Percentiles rank a stretch among this genome's conserved stretches.
These are phyloP conservation scores for Cryptoblepharus egeriae DNA, from an alignment of 2,797 vertebrate species.

Conservation along the genomic window DNA sequence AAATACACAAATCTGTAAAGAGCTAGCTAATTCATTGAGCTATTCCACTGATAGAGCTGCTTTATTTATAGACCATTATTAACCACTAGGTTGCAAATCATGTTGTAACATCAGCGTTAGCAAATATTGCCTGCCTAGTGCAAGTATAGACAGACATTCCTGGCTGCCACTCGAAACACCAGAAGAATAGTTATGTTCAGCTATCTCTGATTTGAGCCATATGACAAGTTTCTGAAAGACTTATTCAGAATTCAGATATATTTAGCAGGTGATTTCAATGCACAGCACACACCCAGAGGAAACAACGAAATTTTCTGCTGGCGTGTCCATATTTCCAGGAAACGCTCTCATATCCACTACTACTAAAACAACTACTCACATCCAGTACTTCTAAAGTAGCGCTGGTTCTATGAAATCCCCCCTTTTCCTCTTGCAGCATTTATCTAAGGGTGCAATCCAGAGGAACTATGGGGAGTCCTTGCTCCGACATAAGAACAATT, in stretches of 20 bases:
- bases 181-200: slow-evolving; percentile 35
- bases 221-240: slow-evolving; percentile 30
- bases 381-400: slow-evolving; percentile 6
- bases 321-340: neutral
- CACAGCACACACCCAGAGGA: slow-evolving; percentile 17
- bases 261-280: slow-evolving; percentile 36
- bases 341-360: slow-evolving; percentile 26
- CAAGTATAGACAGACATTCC: slow-evolving; percentile 33
- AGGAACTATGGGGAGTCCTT: no score
- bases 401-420: slow-evolving; percentile 15
- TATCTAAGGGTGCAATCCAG: no score
- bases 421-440: slow-evolving; percentile 16
- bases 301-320: slow-evolving; percentile 29
- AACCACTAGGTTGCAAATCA: slow-evolving; percentile 44
- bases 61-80: slow-evolving; percentile 44
- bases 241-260: slow-evolving; percentile 41
- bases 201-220: slow-evolving; percentile 45
- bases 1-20: neutral
- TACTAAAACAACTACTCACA: no score
- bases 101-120: neutral
- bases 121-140: neutral
- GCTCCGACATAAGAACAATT: no score
- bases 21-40: slow-evolving; percentile 43
- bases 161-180: slow-evolving; percentile 36
- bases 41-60: no score